A percentile compares a stretch with the other conserved stretches of the same genome.
These are phyloP conservation scores for Catonia carolina DNA, from an alignment of 2,888 invertebrate genomes.

Conservation along the genomic window DNA sequence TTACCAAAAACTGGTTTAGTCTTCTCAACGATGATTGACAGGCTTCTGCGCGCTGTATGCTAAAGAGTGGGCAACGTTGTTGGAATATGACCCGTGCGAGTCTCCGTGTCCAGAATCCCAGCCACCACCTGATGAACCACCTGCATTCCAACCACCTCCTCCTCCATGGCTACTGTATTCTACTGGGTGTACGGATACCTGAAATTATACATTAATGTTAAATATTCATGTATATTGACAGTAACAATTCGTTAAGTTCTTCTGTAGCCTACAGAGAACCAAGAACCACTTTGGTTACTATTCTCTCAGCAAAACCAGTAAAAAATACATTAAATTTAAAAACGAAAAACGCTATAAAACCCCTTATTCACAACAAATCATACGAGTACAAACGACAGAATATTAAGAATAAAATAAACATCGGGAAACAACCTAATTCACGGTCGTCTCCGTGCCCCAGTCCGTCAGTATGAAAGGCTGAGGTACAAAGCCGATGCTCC, in stretches of 20 bases:
- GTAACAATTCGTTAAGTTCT: not conserved
- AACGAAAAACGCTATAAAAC: not conserved
- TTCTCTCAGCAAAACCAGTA: no score
- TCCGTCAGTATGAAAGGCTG: no score
- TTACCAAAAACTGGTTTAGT: no score
- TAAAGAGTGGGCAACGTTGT: constrained; percentile 47
- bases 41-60: constrained; percentile 48
- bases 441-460: no score
- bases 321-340: no score
- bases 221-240: not conserved
- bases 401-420: not conserved
- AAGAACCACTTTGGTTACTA: no score
- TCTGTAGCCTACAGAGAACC: no score
- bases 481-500: no score
- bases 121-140: constrained; percentile 36
- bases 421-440: not conserved
- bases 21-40: no score
- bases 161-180: constrained; percentile 30
- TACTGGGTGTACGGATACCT: constrained; percentile 18
- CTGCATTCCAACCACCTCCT: constrained; percentile 33
- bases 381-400: not conserved
- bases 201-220: not conserved
- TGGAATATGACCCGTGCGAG: constrained; percentile 46
- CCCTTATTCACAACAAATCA: not conserved
- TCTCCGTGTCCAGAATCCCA: constrained; percentile 34